Evolutionary conservation across 2,888 invertebrate genomes (phyloP).

Genomic region (Dynastes tityus): DNA sequence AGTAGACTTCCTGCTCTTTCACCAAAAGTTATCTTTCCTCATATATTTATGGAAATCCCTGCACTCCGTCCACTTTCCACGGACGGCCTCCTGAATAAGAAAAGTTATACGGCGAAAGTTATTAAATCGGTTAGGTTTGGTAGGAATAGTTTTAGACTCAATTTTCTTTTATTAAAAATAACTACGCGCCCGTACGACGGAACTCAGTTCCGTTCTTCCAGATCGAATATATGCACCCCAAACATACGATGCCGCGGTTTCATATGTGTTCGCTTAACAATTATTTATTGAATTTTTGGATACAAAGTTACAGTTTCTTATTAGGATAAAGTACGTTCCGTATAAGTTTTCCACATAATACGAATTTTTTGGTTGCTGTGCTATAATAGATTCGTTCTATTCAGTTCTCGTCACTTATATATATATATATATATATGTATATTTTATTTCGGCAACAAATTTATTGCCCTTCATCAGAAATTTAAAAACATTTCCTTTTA

Average conservation of each 20-base stretch:
- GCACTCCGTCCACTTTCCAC: neutral
- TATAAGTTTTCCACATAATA: too few relatives aligned
- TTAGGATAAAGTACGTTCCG: too few relatives aligned
- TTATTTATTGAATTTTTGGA: neutral
- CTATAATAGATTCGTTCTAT: too few relatives aligned
- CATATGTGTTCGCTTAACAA: neutral
- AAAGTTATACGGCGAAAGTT: slow-evolving; percentile 36
- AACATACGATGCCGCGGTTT: neutral
- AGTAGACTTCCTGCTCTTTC: neutral
- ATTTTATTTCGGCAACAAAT: too few relatives aligned
- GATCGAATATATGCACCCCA: too few relatives aligned
- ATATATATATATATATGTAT: too few relatives aligned
- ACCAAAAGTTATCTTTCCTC: slow-evolving; percentile 18
- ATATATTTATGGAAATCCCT: slow-evolving; percentile 20
- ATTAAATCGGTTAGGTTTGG: slow-evolving; percentile 25
- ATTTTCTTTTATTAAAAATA: slow-evolving; percentile 43
- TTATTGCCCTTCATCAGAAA: too few relatives aligned
- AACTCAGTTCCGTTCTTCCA: neutral
- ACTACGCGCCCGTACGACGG: neutral
- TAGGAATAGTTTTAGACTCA: slow-evolving; percentile 24
- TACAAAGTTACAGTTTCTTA: too few relatives aligned
- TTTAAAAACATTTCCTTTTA: too few relatives aligned
- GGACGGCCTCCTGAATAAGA: neutral
- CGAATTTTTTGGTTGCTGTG: too few relatives aligned
- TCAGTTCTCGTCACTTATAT: too few relatives aligned